Percentiles rank a stretch among this genome's conserved stretches.
Evolutionary conservation across 1,140 invertebrate species (phyloP).

Genomic region (Drosophila orena): DNA sequence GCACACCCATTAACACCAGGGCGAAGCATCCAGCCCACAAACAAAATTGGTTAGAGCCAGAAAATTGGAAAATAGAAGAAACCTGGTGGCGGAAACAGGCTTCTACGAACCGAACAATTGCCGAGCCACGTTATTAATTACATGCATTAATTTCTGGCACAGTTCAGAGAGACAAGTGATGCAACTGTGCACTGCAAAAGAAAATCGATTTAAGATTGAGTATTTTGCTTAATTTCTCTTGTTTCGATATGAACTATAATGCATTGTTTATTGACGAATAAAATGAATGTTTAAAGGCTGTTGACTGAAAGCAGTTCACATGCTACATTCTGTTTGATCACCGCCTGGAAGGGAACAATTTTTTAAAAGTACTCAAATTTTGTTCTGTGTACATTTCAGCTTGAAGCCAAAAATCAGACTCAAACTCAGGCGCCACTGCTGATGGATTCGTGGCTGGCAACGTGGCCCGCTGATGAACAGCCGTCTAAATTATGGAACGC

Average conservation of each 20-base stretch:
- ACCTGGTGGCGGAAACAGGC: constrained; percentile 42
- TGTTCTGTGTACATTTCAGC: constrained; percentile 9
- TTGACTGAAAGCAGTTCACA: no score
- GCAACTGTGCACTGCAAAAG: constrained; percentile 42
- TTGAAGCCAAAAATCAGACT: constrained; percentile 29
- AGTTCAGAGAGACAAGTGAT: constrained; percentile 70
- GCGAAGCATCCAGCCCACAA: constrained; percentile 54
- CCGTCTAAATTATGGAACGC: constrained; percentile 81
- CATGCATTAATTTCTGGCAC: constrained; percentile 78
- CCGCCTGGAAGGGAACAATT: background rate
- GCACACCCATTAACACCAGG: constrained; percentile 78
- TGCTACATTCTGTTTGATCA: no score
- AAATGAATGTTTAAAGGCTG: no score
- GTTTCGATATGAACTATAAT: no score
- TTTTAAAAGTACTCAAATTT: background rate
- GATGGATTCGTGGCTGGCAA: constrained; percentile 74
- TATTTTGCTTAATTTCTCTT: background rate
- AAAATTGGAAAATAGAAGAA: constrained; percentile 29
- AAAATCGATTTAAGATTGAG: background rate
- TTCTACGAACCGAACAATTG: constrained; percentile 65
- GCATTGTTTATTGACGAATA: no score
- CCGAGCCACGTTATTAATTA: constrained; percentile 76
- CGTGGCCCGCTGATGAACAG: constrained; percentile 68
- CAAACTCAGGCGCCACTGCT: constrained; percentile 79
- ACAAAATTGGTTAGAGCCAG: constrained; percentile 9